Base-by-base conservation (phyloP, 2,888 invertebrate species). In the Sclerodermus sp. region DNA sequence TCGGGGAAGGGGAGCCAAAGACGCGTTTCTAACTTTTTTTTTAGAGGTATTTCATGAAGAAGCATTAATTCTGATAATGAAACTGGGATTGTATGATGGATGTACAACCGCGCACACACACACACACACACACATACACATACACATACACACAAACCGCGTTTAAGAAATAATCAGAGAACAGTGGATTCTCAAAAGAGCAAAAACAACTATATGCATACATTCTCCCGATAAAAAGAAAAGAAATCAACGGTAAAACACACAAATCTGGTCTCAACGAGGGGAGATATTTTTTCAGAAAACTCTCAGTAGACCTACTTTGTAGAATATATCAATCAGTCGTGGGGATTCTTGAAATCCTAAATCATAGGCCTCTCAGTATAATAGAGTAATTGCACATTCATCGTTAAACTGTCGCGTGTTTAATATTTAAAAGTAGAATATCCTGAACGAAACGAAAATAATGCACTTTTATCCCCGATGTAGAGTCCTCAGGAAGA, bases 1-100 rank as follows among this genome's bases (percentile, higher is more conserved):
- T 61, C 55, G 51, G 56, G 57, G 58, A 45, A 45, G 67, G 73
- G 74, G 76, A 76, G 75, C 77, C 77, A 77, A 77, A 77, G 77
- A 77, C 75, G 71, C 74, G 71, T 72, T 70, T 73, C 66, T 71
- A 75, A 73, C 67, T 70, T 60, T 62, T 60, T 60, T 12, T 68
- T 65, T 64, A 67, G 66, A 59, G 53, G 70, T 66, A 67, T 65
- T 64, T 66, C 63, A 60, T 51, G 58, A 58, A 55, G 47, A 66
- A 62, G 55, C 51, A 52, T 49, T 53, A 55, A 46, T 49, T 52
- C 51, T 47, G 52, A 57, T 49, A 58, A 49, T 53, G 54, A 47
- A 53, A 58, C 60, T 51, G 57, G 49, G 49, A 62, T 42, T 51
- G 48, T 51, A 48, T 36, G 40, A 52, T 54, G 47, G 55, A 57